phyloP scores from a whole-genome alignment of 2,797 vertebrate genomes.

The Megaceryle alcyon region DNA sequence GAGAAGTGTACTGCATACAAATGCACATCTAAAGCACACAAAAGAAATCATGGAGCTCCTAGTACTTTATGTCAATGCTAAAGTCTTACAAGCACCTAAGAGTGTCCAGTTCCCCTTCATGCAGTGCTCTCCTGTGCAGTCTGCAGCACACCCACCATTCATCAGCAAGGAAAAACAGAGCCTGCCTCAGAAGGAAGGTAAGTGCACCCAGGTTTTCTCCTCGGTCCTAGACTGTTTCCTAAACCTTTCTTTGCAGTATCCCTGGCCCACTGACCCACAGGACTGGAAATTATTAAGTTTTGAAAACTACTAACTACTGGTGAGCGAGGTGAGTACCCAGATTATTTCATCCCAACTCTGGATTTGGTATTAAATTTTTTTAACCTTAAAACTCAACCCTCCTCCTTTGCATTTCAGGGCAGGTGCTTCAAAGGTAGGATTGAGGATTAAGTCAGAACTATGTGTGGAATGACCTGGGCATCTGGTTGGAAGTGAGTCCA shows the following conservation, averaged over 20 bases:
- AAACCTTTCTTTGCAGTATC: not conserved
- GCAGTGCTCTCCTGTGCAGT: not conserved
- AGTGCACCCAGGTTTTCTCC: not conserved
- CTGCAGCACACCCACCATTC: not conserved
- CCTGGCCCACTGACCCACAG: not conserved
- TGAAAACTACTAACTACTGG: not conserved
- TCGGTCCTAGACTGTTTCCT: not conserved
- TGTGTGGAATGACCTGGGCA: not conserved
- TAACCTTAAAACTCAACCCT: not conserved
- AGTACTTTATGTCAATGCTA: not conserved
- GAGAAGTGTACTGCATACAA: accelerated
- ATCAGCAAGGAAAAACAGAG: not conserved
- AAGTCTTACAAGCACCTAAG: not conserved
- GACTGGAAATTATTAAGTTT: not conserved
- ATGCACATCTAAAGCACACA: not conserved
- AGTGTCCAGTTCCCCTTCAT: constrained; percentile 10
- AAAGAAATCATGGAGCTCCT: not conserved
- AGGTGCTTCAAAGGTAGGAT: not conserved
- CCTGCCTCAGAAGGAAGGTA: not conserved
- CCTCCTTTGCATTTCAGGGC: not conserved
- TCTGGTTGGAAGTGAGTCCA: not conserved
- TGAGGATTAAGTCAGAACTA: not conserved
- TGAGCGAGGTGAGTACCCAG: not conserved
- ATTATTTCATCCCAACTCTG: constrained; percentile 12
- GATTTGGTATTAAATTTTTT: not conserved